Percentiles rank a stretch among this genome's conserved stretches.
Evolutionary conservation across 2,888 invertebrate genomes (phyloP).

Genomic region (Aspidiotus destructor): DNA sequence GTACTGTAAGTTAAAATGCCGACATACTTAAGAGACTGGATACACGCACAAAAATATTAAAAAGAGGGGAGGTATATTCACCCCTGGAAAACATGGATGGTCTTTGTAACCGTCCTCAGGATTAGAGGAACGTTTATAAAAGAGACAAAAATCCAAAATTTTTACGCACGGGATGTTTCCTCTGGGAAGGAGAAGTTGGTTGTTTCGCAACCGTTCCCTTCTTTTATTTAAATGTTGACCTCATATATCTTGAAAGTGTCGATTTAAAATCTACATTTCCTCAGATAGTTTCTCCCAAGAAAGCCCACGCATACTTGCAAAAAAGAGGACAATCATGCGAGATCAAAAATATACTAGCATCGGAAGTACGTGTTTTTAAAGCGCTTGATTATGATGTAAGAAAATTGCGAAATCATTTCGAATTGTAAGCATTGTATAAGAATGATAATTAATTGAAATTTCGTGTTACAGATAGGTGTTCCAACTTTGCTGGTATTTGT

Average conservation of each 20-base stretch:
- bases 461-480: slow-evolving; percentile 20
- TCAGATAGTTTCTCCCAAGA: slow-evolving; percentile 25
- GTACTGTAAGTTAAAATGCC: slow-evolving; percentile 5
- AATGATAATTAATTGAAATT: not conserved
- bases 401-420: slow-evolving; percentile 8
- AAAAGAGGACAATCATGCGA: slow-evolving; percentile 15
- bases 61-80: too few relatives aligned
- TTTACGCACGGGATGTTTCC: too few relatives aligned
- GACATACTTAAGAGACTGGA: too few relatives aligned
- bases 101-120: too few relatives aligned
- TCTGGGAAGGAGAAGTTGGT: too few relatives aligned
- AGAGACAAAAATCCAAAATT: too few relatives aligned
- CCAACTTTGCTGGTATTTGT: slow-evolving; percentile 25
- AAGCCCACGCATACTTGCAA: slow-evolving; percentile 15
- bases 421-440: not conserved
- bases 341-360: slow-evolving; percentile 17
- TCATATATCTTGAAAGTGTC: too few relatives aligned
- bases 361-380: slow-evolving; percentile 24
- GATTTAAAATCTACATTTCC: not conserved
- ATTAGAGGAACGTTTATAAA: too few relatives aligned
- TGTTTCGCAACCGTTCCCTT: too few relatives aligned
- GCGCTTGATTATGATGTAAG: slow-evolving; percentile 24
- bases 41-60: too few relatives aligned
- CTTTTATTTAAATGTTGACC: too few relatives aligned
- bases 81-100: too few relatives aligned